Conservation (phyloP, 2,113 vertebrate species). For the Hemibagrus wyckioides region DNA sequence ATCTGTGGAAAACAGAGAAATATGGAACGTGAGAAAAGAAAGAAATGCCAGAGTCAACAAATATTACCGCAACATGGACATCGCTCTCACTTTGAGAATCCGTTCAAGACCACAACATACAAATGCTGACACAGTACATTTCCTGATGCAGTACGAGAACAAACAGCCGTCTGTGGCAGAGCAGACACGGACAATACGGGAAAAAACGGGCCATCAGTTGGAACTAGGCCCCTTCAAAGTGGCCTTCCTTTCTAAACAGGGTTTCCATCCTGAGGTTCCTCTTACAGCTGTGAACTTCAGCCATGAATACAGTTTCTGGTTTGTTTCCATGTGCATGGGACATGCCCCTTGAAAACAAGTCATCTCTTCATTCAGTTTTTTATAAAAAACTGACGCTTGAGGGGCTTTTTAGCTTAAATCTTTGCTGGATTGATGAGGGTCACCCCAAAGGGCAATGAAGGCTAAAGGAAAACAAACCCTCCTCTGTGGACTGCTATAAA, state of each 20-base stretch:
- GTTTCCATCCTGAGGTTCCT: slow-evolving; percentile 22
- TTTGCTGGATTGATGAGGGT: slow-evolving; percentile 26
- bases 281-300: slow-evolving; percentile 44
- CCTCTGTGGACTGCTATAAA: slow-evolving; percentile 45
- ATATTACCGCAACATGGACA: background rate
- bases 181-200: background rate
- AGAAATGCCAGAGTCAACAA: background rate
- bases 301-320: slow-evolving; percentile 41
- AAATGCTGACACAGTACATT: slow-evolving; percentile 13
- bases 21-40: slow-evolving; percentile 5
- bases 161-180: slow-evolving; percentile 14
- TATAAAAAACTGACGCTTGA: slow-evolving; percentile 39
- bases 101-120: background rate
- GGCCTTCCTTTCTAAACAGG: slow-evolving; percentile 14
- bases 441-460: slow-evolving; percentile 35
- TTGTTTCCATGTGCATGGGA: slow-evolving; percentile 42
- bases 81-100: background rate
- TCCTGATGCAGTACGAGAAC: slow-evolving; percentile 16
- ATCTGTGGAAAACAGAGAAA: slow-evolving; percentile 74
- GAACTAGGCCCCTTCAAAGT: slow-evolving; percentile 14
- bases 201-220: background rate
- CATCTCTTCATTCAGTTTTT: slow-evolving; percentile 42
- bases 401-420: slow-evolving; percentile 26
- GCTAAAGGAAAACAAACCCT: slow-evolving; percentile 41
- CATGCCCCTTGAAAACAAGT: slow-evolving; percentile 47